These are phyloP conservation scores for Bombus polaris DNA, from an alignment of 1,140 invertebrate genomes.

Conservation along the genomic window DNA sequence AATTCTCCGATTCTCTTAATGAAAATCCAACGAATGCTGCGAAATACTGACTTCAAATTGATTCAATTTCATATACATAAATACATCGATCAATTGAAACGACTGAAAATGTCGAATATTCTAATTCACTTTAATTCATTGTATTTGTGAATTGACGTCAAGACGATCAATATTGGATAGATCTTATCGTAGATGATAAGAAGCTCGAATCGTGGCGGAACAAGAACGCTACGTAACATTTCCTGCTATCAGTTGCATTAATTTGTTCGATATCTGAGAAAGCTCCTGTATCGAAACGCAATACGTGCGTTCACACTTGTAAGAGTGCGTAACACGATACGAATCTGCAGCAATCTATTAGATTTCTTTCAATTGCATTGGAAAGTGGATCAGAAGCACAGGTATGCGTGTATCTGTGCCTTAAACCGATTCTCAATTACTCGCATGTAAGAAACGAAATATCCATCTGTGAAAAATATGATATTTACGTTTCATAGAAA, in stretches of 20 bases:
- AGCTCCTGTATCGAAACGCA: conserved; percentile 15
- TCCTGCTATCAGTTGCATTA: conserved; percentile 19
- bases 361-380: conserved; percentile 11
- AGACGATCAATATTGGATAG: background rate
- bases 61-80: background rate
- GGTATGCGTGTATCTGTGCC: background rate
- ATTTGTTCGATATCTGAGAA: conserved; percentile 29
- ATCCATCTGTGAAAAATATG: background rate
- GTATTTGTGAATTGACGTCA: background rate
- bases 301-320: conserved; percentile 9
- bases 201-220: background rate
- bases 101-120: background rate
- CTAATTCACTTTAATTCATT: background rate
- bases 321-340: conserved; percentile 23
- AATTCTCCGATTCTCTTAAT: background rate
- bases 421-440: background rate
- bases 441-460: background rate
- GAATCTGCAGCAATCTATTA: conserved; percentile 42
- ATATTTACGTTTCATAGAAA: background rate
- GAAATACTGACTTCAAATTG: background rate
- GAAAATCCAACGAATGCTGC: no score
- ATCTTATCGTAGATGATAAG: background rate
- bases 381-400: background rate
- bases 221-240: conserved; percentile 12
- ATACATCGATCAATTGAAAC: background rate